Conservation (phyloP, 2,888 invertebrate species). For the Drosophila mettleri region DNA sequence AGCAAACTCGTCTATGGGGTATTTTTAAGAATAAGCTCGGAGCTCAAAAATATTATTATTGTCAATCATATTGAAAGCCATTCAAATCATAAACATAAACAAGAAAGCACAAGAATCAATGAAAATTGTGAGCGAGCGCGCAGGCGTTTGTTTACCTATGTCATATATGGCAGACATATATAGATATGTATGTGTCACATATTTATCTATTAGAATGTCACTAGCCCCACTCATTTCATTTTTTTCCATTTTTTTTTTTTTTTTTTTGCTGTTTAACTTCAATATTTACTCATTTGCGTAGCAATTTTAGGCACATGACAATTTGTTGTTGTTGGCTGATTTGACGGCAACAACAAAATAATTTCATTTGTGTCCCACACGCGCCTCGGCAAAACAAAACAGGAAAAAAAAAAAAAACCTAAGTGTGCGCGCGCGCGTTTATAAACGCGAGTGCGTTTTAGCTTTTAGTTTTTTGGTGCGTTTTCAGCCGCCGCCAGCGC, state of each 20-base stretch:
- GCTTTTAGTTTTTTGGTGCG: too few relatives aligned
- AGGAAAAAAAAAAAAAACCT: neutral
- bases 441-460: constrained; percentile 28
- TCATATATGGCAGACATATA: constrained; percentile 17
- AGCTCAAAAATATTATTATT: constrained; percentile 7
- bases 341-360: constrained; percentile 34
- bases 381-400: constrained; percentile 36
- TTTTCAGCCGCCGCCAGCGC: neutral
- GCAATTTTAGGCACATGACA: constrained; percentile 80
- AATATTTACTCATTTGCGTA: constrained; percentile 76
- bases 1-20: constrained; percentile 5
- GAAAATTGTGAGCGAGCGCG: constrained; percentile 29
- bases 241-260: neutral
- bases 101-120: constrained; percentile 33
- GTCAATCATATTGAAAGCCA: constrained; percentile 19
- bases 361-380: constrained; percentile 62
- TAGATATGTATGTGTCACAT: neutral
- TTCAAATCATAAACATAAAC: constrained; percentile 45
- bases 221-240: constrained; percentile 28
- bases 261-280: constrained; percentile 49
- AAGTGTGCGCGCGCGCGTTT: constrained; percentile 24
- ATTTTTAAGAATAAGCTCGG: neutral
- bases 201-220: constrained; percentile 49
- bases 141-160: constrained; percentile 50
- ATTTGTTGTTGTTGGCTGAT: constrained; percentile 51